Base-by-base conservation (phyloP, 2,888 invertebrate genomes). In the Acleris sparsana region DNA sequence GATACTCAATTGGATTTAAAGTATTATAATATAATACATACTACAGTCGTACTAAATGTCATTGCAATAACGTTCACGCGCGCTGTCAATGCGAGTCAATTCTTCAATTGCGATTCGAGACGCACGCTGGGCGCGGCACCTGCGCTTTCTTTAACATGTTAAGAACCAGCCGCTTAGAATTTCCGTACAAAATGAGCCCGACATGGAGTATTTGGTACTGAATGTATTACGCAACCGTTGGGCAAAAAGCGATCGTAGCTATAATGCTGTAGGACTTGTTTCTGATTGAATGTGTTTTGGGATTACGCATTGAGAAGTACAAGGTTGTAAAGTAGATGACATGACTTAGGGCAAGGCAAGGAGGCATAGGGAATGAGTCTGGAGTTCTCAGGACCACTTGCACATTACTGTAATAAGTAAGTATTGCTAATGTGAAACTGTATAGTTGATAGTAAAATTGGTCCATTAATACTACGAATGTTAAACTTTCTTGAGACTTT, bases 91-190 rank as follows among this genome's bases (percentile, higher is more conserved):
- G 49, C 59, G 48, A 65, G 53, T 60, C 60, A 29, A 61, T 55
- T 61, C 64, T 49, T 60, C 62, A 56, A 60, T 60, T 64, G 64
- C 48, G 58, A 53, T 52, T 48, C 51, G 51, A 22, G 51, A 16
- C 51, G 48, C 57, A 44, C 60, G 55, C 60, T 18, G 60, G 60
- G 60, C 60, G 60, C 60, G 65, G 60, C 65, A 65, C 65, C 60
- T 65, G 65, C 65, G 61, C 65, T 65, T 65, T 65, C 65, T 33
- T 65, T 55, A 46, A 16, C 46, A 17, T 5, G 6, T 46, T n/a
- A 1, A 39, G 39, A 13, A 13, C 39, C 39, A 39, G 39, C 39
- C 3, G 39, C 5, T 13, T 4, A 0, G 4, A 39, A 39, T 4
- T 39, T 13, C 13, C 13, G 13, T 39, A 39, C 39, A 39, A 39